A percentile compares a stretch with the other conserved stretches of the same genome.
Conservation (phyloP, 2,888 invertebrate genomes). For the Diarsia rubi region DNA sequence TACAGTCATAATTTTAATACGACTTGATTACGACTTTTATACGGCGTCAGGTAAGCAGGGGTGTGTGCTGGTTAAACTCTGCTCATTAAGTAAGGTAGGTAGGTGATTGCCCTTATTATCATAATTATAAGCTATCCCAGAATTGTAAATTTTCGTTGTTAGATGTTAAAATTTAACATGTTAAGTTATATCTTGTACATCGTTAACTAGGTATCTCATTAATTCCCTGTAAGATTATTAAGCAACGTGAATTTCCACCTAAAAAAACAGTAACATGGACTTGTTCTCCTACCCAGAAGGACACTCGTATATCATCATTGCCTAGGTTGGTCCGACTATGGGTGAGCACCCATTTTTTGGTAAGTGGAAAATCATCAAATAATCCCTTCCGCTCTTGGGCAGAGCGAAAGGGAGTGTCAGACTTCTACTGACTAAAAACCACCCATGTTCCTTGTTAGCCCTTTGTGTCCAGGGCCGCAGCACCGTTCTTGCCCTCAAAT, state of each 20-base stretch:
- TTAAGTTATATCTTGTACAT: not conserved
- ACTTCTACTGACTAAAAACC: too few species aligned
- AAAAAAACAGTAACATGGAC: too few species aligned
- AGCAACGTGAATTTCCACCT: not conserved
- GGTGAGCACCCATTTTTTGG: too few species aligned
- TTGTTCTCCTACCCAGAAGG: not conserved
- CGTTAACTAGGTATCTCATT: not conserved
- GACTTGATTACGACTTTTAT: slow-evolving; percentile 41
- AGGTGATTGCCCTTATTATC: slow-evolving; percentile 2
- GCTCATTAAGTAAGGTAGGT: slow-evolving; percentile 16
- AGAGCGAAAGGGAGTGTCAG: too few species aligned
- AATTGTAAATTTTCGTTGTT: not conserved
- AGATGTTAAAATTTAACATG: not conserved
- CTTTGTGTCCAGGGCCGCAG: too few species aligned
- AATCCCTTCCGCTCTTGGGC: too few species aligned
- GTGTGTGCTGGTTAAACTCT: slow-evolving; percentile 9
- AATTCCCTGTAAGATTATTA: not conserved
- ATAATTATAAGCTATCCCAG: not conserved
- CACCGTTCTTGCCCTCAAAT: not conserved
- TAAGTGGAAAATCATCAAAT: too few species aligned
- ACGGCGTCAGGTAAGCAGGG: slow-evolving; percentile 23
- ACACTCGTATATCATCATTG: too few species aligned
- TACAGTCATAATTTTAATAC: slow-evolving; percentile 49
- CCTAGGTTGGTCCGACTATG: too few species aligned
- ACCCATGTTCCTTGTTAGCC: too few species aligned